Evolutionary conservation across 2,888 invertebrate species (phyloP), one percentile per base, ranked within the genome.

Genomic region (Sipha maydis): DNA sequence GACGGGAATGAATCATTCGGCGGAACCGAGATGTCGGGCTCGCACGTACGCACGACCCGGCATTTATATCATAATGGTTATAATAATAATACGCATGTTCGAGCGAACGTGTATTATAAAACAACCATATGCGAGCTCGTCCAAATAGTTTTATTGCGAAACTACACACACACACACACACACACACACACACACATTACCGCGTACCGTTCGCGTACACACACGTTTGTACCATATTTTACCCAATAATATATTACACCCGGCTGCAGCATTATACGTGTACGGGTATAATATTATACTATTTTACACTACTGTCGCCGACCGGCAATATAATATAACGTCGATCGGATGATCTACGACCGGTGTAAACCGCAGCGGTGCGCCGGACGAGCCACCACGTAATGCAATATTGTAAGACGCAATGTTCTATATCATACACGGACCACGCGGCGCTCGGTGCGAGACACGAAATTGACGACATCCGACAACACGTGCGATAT

Each of bases 311-410:
- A 76, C 76, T n/a, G 76, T 76, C 76, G 38, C 75, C 75, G 73
- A 9, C 75, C 14, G 19, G 73, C 8, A 25, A 17, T n/a, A 48
- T n/a, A 76, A 48, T 76, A 75, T 25, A 76, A 76, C 48, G 76
- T 76, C 76, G 76, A 76, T 48, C 41, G 76, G 14, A 48, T 41
- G 76, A 76, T 76, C 41, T 76, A 76, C 76, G 76, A n/a, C 76
- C 76, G 48, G n/a, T 48, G 76, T 48, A 76, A 48, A 14, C 11
- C 5, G 75, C 25, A 11, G 3, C 76, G 21, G 31, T 21, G 61
- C 61, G 56, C 48, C 5, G 61, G 61, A 3, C 61, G 41, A 41
- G 7, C 19, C 21, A 21, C 25, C 61, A 25, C 21, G 7, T 7
- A 25, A 19, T 56, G 4, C 14, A 41, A 14, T 25, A 61, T 21